Percentiles rank a stretch among this genome's conserved stretches.
phyloP scores from a whole-genome alignment of 1,140 invertebrate species.

The Scylla paramamosain region DNA sequence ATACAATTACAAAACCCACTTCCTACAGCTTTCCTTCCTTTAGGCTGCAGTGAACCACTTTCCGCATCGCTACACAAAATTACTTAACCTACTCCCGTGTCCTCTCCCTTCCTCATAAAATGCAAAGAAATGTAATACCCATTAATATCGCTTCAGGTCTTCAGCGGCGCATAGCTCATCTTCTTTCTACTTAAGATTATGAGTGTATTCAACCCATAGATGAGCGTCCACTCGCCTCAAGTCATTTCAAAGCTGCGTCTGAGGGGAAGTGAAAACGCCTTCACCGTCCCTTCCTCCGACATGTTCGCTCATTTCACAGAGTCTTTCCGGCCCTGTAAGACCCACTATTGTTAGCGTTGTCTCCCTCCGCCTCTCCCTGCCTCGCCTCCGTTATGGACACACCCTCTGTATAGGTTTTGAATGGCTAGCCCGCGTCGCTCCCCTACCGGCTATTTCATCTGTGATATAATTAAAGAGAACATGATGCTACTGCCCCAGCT shows the following conservation, averaged over 20 bases:
- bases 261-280: background rate
- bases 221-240: background rate
- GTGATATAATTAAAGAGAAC: conserved; percentile 24
- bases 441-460: background rate
- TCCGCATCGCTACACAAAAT: background rate
- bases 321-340: background rate
- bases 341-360: background rate
- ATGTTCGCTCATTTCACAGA: background rate
- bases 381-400: background rate
- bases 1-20: background rate
- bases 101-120: background rate
- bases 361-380: background rate
- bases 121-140: background rate
- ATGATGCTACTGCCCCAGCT: background rate
- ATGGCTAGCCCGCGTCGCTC: background rate
- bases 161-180: background rate
- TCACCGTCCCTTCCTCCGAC: background rate
- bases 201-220: background rate
- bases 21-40: background rate
- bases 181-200: background rate
- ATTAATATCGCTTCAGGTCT: background rate
- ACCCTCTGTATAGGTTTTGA: conserved; percentile 19
- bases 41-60: background rate
- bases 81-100: background rate
- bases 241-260: conserved; percentile 3